These are phyloP conservation scores for Danaus chrysippus DNA, from an alignment of 2,888 invertebrate species.

Conservation along the genomic window DNA sequence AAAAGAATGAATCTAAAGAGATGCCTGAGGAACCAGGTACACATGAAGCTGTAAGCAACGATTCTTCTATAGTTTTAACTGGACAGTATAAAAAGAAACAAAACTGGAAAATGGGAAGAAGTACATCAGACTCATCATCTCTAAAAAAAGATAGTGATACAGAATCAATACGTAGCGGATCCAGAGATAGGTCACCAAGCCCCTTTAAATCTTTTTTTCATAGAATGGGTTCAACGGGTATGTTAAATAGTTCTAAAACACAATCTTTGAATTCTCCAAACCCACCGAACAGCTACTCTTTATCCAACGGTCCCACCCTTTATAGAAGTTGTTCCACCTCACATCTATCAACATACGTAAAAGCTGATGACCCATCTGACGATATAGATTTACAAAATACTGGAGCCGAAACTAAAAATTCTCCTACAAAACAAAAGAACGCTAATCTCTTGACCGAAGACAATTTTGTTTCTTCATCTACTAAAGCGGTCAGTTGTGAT, in stretches of 20 bases:
- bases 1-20: slow-evolving; percentile 82
- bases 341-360: slow-evolving; percentile 86
- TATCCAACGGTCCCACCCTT: slow-evolving; percentile 73
- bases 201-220: slow-evolving; percentile 86
- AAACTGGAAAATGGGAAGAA: slow-evolving; percentile 80
- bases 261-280: slow-evolving; percentile 65
- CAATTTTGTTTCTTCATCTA: slow-evolving; percentile 63
- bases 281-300: slow-evolving; percentile 56
- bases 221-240: slow-evolving; percentile 87
- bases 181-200: slow-evolving; percentile 80
- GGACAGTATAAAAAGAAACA: slow-evolving; percentile 78
- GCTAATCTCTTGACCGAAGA: slow-evolving; percentile 56
- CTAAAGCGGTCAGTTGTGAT: slow-evolving; percentile 85
- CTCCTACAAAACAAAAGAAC: slow-evolving; percentile 55
- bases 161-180: slow-evolving; percentile 70
- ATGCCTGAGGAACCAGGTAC: slow-evolving; percentile 56
- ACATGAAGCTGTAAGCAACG: slow-evolving; percentile 50
- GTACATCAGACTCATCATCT: slow-evolving; percentile 70
- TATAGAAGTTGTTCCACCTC: slow-evolving; percentile 89
- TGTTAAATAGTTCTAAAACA: slow-evolving; percentile 81
- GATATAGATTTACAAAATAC: slow-evolving; percentile 82
- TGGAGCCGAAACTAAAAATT: slow-evolving; percentile 57
- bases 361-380: slow-evolving; percentile 89
- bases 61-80: slow-evolving; percentile 53
- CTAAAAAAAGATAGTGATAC: slow-evolving; percentile 68